Evolutionary conservation across 2,888 invertebrate species (phyloP).

Genomic region (Euclidia mi): DNA sequence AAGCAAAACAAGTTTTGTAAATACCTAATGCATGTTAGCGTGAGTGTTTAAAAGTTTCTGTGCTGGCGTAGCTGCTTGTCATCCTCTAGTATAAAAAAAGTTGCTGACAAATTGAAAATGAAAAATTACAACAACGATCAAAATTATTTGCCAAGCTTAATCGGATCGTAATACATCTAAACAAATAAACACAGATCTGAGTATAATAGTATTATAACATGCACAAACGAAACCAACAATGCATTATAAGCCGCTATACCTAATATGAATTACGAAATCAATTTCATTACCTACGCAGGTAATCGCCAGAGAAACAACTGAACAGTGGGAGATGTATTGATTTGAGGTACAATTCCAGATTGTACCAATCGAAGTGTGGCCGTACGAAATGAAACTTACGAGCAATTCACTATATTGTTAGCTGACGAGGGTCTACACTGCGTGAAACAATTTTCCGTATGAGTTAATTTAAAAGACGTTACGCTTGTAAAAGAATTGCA

Average conservation of each 20-base stretch:
- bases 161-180: too few relatives aligned
- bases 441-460: conserved; percentile 80
- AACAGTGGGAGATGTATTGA: conserved; percentile 54
- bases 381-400: conserved; percentile 57
- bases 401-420: conserved; percentile 51
- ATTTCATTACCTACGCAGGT: conserved; percentile 56
- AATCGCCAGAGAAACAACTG: conserved; percentile 58
- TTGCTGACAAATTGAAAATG: too few relatives aligned
- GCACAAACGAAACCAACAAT: conserved; percentile 44
- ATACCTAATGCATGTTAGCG: too few relatives aligned
- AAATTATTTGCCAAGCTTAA: too few relatives aligned
- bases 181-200: too few relatives aligned
- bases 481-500: conserved; percentile 22
- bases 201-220: conserved; percentile 32
- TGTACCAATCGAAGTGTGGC: conserved; percentile 43
- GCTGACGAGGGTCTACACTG: conserved; percentile 77
- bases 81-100: too few relatives aligned
- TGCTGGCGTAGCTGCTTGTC: too few relatives aligned
- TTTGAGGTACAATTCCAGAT: conserved; percentile 36
- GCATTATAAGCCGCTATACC: conserved; percentile 41
- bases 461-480: conserved; percentile 65
- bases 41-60: too few relatives aligned
- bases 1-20: too few relatives aligned
- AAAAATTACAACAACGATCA: too few relatives aligned
- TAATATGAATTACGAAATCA: conserved; percentile 57